Percentiles rank a stretch among this genome's conserved stretches.
Evolutionary conservation across 2,797 vertebrate species (phyloP).

Genomic region (Otus scops): DNA sequence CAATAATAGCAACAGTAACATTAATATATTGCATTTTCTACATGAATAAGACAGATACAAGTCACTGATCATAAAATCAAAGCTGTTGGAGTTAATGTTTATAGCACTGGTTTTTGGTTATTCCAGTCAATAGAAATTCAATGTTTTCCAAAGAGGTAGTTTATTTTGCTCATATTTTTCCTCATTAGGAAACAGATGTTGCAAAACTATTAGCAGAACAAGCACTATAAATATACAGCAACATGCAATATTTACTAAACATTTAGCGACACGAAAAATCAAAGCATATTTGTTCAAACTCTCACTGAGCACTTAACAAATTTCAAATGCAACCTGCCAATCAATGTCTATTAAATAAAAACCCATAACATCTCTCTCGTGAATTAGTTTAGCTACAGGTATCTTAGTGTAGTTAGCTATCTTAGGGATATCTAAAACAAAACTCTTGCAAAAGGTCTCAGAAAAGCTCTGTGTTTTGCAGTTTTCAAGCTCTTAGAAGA

Average conservation of each 20-base stretch:
- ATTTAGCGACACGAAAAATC: neutral
- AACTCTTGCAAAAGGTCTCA: neutral
- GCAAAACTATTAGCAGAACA: neutral
- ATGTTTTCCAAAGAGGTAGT: neutral
- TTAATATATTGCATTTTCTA: neutral
- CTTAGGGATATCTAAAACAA: neutral
- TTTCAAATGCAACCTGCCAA: neutral
- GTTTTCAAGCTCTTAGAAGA: neutral
- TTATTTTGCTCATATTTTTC: neutral
- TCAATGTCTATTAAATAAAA: neutral
- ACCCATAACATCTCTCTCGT: fast-evolving
- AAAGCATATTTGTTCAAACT: neutral
- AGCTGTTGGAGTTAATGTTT: neutral
- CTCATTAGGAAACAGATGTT: slow-evolving; percentile 12
- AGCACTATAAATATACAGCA: neutral
- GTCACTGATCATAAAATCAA: neutral
- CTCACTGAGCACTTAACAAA: neutral
- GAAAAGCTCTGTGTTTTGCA: neutral
- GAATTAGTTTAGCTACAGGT: neutral
- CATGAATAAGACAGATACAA: neutral
- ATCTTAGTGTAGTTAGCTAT: neutral
- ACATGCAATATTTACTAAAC: neutral
- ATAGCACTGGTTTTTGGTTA: neutral
- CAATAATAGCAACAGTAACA: neutral
- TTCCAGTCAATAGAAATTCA: neutral